Conservation (phyloP, 2,888 invertebrate species). For the Ichneumoninae sp. region DNA sequence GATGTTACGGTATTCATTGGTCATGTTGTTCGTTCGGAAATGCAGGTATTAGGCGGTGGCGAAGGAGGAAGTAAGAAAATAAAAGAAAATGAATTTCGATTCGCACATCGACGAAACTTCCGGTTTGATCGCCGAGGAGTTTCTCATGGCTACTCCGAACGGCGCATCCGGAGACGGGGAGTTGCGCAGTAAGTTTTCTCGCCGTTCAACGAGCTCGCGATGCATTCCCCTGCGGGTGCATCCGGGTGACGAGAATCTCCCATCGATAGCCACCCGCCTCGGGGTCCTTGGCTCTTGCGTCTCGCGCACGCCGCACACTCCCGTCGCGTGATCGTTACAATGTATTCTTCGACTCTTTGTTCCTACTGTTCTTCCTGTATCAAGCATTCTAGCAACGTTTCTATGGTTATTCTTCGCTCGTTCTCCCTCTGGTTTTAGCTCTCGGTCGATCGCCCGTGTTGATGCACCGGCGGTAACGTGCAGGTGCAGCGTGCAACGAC, state of each 20-base stretch:
- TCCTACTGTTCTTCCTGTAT: slow-evolving; percentile 38
- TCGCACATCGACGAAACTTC: slow-evolving; percentile 43
- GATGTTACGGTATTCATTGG: slow-evolving; percentile 31
- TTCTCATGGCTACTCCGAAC: background rate
- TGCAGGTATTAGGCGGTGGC: background rate
- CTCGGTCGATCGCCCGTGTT: slow-evolving; percentile 24
- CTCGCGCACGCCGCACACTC: background rate
- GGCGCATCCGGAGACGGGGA: slow-evolving; percentile 9
- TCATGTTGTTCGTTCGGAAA: slow-evolving; percentile 12
- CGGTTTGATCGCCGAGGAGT: slow-evolving; percentile 27
- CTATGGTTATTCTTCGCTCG: slow-evolving; percentile 53
- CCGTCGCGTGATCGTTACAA: slow-evolving; percentile 53
- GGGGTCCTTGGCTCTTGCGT: slow-evolving; percentile 44
- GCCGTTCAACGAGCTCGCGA: slow-evolving; percentile 21
- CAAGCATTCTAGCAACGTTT: slow-evolving; percentile 61
- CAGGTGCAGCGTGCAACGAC: slow-evolving; percentile 50
- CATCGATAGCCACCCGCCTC: slow-evolving; percentile 36
- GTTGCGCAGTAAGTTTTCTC: background rate
- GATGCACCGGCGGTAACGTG: slow-evolving; percentile 31
- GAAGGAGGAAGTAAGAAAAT: background rate
- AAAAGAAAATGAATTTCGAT: slow-evolving; percentile 4
- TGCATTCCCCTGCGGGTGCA: slow-evolving; percentile 25
- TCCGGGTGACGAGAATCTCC: slow-evolving; percentile 43
- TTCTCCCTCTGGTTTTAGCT: slow-evolving; percentile 36
- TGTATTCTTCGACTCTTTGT: slow-evolving; percentile 61